Evolutionary conservation across 2,113 vertebrate species (phyloP).

Genomic region (Apodemus sylvaticus): DNA sequence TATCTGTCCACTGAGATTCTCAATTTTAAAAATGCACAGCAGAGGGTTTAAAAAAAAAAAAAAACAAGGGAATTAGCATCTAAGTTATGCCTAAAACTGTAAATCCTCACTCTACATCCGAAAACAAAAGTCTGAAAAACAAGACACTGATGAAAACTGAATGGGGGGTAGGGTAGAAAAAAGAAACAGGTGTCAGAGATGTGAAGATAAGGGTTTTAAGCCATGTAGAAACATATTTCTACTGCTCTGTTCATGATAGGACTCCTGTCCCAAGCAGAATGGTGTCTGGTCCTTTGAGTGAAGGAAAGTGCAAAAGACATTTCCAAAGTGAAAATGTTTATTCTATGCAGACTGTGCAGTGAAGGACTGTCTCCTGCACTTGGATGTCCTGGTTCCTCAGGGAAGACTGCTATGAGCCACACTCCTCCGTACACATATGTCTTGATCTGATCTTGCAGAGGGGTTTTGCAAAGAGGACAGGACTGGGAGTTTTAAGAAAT

Average conservation of each 20-base stretch:
- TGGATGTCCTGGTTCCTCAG: not conserved
- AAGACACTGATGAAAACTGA: not conserved
- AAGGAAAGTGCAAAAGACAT: not conserved
- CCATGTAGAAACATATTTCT: not conserved
- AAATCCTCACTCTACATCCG: not conserved
- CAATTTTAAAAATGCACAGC: not conserved
- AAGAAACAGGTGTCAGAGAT: not conserved
- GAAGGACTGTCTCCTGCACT: not conserved
- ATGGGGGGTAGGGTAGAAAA: no score
- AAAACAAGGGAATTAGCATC: not conserved
- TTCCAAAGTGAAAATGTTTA: not conserved
- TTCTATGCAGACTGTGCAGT: not conserved
- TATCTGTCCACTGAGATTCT: not conserved
- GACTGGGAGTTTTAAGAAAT: not conserved
- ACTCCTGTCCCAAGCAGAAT: not conserved
- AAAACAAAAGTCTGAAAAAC: not conserved
- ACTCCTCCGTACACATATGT: not conserved
- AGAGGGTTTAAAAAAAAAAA: not conserved
- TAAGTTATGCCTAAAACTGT: not conserved
- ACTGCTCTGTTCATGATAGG: not conserved
- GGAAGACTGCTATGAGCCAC: not conserved
- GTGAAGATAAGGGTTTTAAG: not conserved
- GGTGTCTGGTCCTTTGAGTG: not conserved
- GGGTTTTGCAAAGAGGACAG: not conserved
- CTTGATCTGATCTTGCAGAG: not conserved